Conservation (phyloP, 2,113 vertebrate species). For the Alethe castanea region DNA sequence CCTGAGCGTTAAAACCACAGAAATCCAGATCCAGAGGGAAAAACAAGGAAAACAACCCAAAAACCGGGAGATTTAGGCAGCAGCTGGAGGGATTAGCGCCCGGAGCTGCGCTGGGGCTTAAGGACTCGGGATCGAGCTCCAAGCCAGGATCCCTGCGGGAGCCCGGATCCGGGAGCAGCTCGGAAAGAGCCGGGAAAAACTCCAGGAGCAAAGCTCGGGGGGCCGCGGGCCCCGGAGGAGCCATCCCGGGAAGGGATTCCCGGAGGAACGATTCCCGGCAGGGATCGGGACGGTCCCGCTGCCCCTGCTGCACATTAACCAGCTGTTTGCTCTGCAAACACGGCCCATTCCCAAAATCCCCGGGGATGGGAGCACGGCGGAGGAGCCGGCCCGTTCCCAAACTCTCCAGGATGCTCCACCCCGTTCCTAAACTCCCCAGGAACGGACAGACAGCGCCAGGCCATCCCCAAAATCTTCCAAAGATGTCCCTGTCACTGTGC, state of each 20-base stretch:
- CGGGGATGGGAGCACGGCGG: background rate
- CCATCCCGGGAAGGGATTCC: background rate
- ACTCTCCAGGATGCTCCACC: background rate
- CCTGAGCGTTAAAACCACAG: background rate
- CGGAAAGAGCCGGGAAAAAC: fast-evolving
- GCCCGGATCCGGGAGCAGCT: background rate
- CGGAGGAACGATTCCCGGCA: background rate
- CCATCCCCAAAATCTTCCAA: background rate
- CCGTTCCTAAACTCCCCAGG: background rate
- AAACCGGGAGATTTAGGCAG: background rate
- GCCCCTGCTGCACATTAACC: slow-evolving; percentile 46
- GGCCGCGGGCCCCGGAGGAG: background rate
- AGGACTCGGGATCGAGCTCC: background rate
- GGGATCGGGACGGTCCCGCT: background rate
- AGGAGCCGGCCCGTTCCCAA: background rate
- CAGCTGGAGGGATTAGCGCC: slow-evolving; percentile 30
- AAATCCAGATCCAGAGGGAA: background rate
- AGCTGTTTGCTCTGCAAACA: slow-evolving; percentile 39
- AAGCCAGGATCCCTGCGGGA: background rate
- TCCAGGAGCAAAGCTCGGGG: background rate
- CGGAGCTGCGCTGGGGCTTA: background rate
- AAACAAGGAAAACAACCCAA: background rate
- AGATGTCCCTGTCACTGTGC: background rate
- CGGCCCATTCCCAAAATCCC: background rate
- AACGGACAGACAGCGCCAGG: background rate